A percentile compares a stretch with the other conserved stretches of the same genome.
Conservation (phyloP, 2,888 invertebrate genomes). For the Orgyia antiqua region DNA sequence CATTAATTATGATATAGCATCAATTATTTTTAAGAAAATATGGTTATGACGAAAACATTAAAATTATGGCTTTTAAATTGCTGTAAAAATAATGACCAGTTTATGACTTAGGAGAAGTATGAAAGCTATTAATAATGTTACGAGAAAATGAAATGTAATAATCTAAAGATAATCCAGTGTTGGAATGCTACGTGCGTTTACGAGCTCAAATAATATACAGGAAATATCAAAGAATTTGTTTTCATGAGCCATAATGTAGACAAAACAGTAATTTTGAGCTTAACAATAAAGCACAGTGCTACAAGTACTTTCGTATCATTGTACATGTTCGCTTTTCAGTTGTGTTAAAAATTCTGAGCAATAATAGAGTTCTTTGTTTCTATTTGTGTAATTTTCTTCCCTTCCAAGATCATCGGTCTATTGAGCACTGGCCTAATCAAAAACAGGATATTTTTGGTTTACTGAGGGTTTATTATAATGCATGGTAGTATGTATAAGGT, state of each 20-base stretch:
- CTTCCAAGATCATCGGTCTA: no score
- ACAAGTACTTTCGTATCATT: conserved; percentile 1
- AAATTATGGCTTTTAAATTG: neutral
- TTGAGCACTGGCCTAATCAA: no score
- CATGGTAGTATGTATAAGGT: no score
- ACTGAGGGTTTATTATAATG: no score
- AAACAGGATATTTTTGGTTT: no score
- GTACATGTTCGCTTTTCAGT: no score
- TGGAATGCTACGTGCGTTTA: neutral
- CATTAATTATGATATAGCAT: no score
- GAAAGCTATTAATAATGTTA: neutral
- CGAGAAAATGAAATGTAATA: conserved; percentile 1
- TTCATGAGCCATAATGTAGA: conserved; percentile 3
- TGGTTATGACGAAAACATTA: neutral
- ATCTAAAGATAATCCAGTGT: conserved; percentile 1
- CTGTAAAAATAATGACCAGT: conserved; percentile 1
- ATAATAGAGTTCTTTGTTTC: no score
- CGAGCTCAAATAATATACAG: conserved; percentile 2
- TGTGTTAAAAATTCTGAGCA: no score
- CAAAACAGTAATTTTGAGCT: neutral
- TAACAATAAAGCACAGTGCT: neutral
- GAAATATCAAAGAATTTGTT: conserved; percentile 3
- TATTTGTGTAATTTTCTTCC: no score
- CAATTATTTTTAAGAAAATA: no score
- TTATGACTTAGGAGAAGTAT: neutral